phyloP scores from a whole-genome alignment of 2,888 invertebrate genomes.

The Harpalus rufipes region DNA sequence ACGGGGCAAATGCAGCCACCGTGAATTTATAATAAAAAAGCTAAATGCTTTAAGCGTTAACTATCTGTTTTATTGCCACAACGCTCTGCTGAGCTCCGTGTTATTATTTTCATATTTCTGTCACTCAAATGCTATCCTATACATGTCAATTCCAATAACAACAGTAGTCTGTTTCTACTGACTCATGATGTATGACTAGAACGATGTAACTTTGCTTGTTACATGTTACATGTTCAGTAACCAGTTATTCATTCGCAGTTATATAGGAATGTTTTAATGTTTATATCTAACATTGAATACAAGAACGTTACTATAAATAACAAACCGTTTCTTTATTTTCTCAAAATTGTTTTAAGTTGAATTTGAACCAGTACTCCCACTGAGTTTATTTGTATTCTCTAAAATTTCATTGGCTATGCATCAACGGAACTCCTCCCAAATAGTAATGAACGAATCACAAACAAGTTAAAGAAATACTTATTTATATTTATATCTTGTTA shows the following conservation, averaged over 20 bases:
- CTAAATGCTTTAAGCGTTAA: slow-evolving; percentile 8
- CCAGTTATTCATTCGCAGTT: neutral
- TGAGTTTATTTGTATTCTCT: neutral
- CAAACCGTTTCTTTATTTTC: neutral
- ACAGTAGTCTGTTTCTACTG: slow-evolving; percentile 30
- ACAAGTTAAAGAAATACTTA: too few species aligned
- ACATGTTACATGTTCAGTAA: neutral
- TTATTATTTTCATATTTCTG: slow-evolving; percentile 35
- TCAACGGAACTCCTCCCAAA: neutral
- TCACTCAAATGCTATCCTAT: slow-evolving; percentile 14
- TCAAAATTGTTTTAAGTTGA: neutral
- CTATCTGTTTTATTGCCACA: slow-evolving; percentile 33
- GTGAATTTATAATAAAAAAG: slow-evolving; percentile 28
- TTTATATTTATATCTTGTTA: too few species aligned
- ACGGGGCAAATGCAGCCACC: slow-evolving; percentile 25
- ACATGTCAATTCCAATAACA: slow-evolving; percentile 24
- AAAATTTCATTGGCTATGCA: neutral
- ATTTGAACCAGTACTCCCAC: neutral
- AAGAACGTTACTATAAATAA: neutral
- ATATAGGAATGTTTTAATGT: neutral
- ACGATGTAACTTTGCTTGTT: slow-evolving; percentile 8
- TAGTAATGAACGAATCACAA: neutral
- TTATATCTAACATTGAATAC: neutral
- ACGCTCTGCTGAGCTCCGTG: neutral
- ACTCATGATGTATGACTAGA: slow-evolving; percentile 24